These are phyloP conservation scores for Alethe diademata DNA, from an alignment of 2,113 vertebrate species.

Conservation along the genomic window DNA sequence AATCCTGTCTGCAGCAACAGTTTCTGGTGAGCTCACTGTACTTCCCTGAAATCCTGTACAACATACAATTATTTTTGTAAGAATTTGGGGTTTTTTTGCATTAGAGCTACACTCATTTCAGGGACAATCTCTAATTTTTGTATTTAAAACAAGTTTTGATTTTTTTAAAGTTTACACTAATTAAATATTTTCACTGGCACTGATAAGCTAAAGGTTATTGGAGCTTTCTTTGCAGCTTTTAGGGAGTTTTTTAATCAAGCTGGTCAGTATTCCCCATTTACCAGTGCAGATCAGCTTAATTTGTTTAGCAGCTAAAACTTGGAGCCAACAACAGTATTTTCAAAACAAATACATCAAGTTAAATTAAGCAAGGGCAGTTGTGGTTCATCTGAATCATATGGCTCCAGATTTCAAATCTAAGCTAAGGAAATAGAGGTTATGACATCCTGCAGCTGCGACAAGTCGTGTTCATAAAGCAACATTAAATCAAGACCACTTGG, in stretches of 20 bases:
- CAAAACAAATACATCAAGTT: slow-evolving; percentile 21
- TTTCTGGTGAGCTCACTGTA: not conserved
- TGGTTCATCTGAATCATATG: slow-evolving; percentile 19
- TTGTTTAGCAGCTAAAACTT: slow-evolving; percentile 8
- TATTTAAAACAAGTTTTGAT: not conserved
- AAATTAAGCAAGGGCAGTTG: not conserved
- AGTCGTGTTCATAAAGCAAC: not conserved
- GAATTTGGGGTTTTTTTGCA: not conserved
- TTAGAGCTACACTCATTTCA: not conserved
- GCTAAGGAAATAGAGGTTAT: slow-evolving; percentile 55
- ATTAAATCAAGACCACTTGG: slow-evolving; percentile 34
- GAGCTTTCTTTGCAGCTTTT: not conserved
- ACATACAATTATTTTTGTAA: not conserved
- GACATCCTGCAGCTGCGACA: slow-evolving; percentile 48
- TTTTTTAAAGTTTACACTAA: not conserved
- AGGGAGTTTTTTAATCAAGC: not conserved
- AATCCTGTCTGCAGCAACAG: not conserved
- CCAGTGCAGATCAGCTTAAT: not conserved
- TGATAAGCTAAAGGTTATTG: not conserved
- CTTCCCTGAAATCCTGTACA: not conserved
- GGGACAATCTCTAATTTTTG: not conserved
- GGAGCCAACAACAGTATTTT: not conserved
- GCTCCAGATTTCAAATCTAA: slow-evolving; percentile 18
- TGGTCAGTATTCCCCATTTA: not conserved
- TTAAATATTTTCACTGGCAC: not conserved